Evolutionary conservation across 2,113 vertebrate species (phyloP).

Genomic region (Bettongia penicillata): DNA sequence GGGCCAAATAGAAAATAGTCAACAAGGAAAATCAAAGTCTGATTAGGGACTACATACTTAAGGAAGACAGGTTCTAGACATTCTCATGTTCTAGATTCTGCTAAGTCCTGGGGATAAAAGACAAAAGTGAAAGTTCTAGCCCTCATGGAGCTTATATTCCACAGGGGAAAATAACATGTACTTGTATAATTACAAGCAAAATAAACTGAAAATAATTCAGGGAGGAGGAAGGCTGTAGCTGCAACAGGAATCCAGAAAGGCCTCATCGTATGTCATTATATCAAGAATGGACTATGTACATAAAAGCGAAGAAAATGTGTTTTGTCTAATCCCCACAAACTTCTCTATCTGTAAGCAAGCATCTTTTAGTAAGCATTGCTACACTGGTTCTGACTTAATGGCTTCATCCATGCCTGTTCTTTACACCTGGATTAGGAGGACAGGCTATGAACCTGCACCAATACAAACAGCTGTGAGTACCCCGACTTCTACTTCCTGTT

Average conservation of each 20-base stretch:
- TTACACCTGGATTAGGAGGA: background rate
- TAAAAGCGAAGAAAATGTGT: background rate
- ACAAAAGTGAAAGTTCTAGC: background rate
- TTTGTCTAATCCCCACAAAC: background rate
- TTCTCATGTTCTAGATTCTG: background rate
- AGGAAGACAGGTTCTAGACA: background rate
- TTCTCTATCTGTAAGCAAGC: background rate
- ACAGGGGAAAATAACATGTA: background rate
- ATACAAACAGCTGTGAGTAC: background rate
- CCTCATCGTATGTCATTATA: background rate
- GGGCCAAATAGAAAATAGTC: background rate
- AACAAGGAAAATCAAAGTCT: background rate
- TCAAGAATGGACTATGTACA: background rate
- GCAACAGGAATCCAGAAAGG: background rate
- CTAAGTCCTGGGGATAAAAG: background rate
- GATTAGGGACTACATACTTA: background rate
- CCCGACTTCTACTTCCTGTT: background rate
- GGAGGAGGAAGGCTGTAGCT: background rate
- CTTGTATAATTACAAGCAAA: background rate
- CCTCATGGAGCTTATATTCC: background rate
- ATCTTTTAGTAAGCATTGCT: background rate
- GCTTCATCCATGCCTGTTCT: no score
- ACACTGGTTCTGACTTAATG: background rate
- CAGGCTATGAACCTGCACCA: background rate
- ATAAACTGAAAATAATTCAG: background rate